These are phyloP conservation scores for Crotalus helleri DNA, from an alignment of 2,113 vertebrate species.

Conservation along the genomic window DNA sequence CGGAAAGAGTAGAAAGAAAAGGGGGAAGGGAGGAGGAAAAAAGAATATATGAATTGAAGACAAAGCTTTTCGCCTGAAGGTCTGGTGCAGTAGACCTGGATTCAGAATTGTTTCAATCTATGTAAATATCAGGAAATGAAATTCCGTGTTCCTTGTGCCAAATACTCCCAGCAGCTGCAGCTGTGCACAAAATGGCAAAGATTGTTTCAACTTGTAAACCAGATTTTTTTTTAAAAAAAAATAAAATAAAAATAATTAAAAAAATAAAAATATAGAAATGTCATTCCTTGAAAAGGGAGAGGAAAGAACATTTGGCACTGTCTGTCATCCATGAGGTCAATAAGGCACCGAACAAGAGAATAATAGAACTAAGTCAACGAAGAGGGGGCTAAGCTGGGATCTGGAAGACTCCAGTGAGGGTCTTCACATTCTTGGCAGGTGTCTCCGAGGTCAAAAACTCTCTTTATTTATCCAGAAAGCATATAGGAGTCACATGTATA, in stretches of 20 bases:
- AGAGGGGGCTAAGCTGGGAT: slow-evolving; percentile 39
- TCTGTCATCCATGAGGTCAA: slow-evolving; percentile 40
- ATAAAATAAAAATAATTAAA: neutral
- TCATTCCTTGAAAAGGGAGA: slow-evolving; percentile 27
- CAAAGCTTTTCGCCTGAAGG: slow-evolving; percentile 65
- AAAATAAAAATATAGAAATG: neutral
- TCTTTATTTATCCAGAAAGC: slow-evolving; percentile 53
- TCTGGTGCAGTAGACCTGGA: slow-evolving; percentile 63
- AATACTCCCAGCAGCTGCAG: slow-evolving; percentile 72
- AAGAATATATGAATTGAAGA: slow-evolving; percentile 44
- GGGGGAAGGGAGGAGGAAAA: slow-evolving; percentile 8
- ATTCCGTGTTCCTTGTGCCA: slow-evolving; percentile 72
- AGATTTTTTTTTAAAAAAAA: neutral
- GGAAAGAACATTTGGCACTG: neutral
- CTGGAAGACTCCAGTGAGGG: slow-evolving; percentile 44
- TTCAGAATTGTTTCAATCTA: slow-evolving; percentile 71
- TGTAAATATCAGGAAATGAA: slow-evolving; percentile 78
- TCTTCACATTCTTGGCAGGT: slow-evolving; percentile 16
- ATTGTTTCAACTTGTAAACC: slow-evolving; percentile 54
- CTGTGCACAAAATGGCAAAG: slow-evolving; percentile 63
- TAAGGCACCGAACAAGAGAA: slow-evolving; percentile 54
- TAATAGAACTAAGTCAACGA: slow-evolving; percentile 30
- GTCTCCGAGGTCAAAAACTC: slow-evolving; percentile 27
- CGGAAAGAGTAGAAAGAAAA: slow-evolving; percentile 46
- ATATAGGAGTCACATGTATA: neutral